phyloP scores from a whole-genome alignment of 2,797 vertebrate genomes.

The Potorous gilbertii region DNA sequence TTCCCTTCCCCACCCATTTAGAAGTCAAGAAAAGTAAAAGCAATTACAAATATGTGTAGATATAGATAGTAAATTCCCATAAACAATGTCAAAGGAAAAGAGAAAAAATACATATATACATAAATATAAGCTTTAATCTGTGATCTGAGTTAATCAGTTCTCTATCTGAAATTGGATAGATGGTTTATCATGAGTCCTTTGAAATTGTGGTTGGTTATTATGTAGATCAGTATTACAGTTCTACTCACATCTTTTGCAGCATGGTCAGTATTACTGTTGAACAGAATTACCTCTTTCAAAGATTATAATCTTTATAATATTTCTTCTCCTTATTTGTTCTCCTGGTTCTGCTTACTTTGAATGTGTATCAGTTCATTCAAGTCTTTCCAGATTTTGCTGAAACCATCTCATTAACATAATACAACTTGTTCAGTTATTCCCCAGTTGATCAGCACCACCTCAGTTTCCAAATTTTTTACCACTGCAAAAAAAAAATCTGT shows the following conservation, averaged over 20 bases:
- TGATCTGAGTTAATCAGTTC: background rate
- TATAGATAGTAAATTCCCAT: background rate
- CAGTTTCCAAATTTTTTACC: background rate
- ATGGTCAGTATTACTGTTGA: background rate
- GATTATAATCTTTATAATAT: background rate
- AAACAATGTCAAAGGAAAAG: background rate
- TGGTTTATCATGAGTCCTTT: background rate
- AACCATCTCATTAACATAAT: background rate
- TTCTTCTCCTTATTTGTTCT: background rate
- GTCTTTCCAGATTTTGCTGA: background rate
- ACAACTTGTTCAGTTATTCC: background rate
- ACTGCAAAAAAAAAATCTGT: background rate
- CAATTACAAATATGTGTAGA: background rate
- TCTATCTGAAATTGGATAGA: background rate
- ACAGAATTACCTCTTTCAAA: background rate
- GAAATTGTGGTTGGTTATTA: background rate
- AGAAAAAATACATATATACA: too few species aligned
- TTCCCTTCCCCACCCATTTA: background rate
- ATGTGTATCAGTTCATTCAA: background rate
- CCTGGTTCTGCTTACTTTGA: background rate
- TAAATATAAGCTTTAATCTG: background rate
- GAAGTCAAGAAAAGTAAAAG: background rate
- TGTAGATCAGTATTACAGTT: background rate
- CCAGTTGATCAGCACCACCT: background rate
- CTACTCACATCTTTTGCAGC: too few species aligned